phyloP scores from a whole-genome alignment of 2,113 vertebrate species.

The Camelus dromedarius region DNA sequence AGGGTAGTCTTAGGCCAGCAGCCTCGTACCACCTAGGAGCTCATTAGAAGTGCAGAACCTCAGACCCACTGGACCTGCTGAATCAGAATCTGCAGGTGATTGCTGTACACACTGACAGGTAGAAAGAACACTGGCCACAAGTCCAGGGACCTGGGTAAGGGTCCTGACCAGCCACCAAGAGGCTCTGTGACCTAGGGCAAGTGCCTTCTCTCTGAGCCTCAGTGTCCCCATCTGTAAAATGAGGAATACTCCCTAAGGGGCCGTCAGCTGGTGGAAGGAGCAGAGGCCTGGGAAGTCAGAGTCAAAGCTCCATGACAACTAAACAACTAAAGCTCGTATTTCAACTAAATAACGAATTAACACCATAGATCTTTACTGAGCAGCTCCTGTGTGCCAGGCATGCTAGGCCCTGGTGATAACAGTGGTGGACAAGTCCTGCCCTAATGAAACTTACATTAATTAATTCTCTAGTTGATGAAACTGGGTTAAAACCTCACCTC shows the following conservation, averaged over 20 bases:
- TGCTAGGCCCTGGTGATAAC: neutral
- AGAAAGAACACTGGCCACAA: neutral
- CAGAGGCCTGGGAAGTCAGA: neutral
- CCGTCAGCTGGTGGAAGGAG: neutral
- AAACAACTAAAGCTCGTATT: neutral
- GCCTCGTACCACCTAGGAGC: neutral
- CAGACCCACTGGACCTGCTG: neutral
- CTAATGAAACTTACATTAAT: neutral
- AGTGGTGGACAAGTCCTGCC: neutral
- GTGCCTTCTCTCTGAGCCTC: neutral
- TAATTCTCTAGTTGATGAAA: neutral
- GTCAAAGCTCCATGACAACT: neutral
- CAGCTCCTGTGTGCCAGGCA: neutral
- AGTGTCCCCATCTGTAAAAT: neutral
- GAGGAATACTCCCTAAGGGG: neutral
- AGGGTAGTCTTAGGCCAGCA: neutral
- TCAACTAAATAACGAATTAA: neutral
- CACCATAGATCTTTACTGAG: neutral
- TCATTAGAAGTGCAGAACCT: neutral
- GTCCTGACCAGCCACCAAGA: neutral
- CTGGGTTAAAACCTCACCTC: neutral
- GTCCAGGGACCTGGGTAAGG: neutral
- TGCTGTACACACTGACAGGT: rapidly evolving
- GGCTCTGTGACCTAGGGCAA: neutral
- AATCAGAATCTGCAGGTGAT: neutral